phyloP scores from a whole-genome alignment of 2,797 vertebrate genomes.

The Ciconia nigra region DNA sequence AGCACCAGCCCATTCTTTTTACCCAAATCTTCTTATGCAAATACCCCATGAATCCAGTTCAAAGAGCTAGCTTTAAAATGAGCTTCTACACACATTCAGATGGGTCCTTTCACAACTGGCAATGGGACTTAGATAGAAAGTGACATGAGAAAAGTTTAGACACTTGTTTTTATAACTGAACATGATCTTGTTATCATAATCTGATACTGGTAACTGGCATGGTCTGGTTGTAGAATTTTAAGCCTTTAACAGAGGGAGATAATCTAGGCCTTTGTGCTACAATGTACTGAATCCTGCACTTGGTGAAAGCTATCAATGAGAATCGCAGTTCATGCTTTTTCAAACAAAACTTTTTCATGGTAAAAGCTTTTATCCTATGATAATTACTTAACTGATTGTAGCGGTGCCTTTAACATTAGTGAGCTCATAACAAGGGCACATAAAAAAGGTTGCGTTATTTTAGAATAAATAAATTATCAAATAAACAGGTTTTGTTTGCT shows the following conservation, averaged over 20 bases:
- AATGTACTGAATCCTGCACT: conserved; percentile 92
- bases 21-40: conserved; percentile 99
- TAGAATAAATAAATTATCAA: conserved; percentile 48
- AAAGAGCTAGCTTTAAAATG: conserved; percentile 95
- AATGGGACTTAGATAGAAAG: conserved; percentile 87
- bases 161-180: conserved; percentile 96
- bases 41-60: conserved; percentile 99
- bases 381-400: conserved; percentile 86
- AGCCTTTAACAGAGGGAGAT: conserved; percentile 86
- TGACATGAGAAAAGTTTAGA: conserved; percentile 99
- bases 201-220: conserved; percentile 91
- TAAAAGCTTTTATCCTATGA: conserved; percentile 85
- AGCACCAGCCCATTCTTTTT: conserved; percentile 90
- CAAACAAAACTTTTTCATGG: conserved; percentile 85
- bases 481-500: conserved; percentile 41
- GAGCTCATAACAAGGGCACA: conserved; percentile 41
- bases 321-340: conserved; percentile 87
- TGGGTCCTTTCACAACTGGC: conserved; percentile 73
- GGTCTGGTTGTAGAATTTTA: conserved; percentile 88
- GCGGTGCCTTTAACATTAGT: conserved; percentile 45
- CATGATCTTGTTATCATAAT: conserved; percentile 99
- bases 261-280: conserved; percentile 93
- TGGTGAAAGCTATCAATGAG: conserved; percentile 84
- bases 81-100: conserved; percentile 79
- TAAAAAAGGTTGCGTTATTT: conserved; percentile 14